phyloP scores from a whole-genome alignment of 2,113 vertebrate species.

The Ceyx margarethae region DNA sequence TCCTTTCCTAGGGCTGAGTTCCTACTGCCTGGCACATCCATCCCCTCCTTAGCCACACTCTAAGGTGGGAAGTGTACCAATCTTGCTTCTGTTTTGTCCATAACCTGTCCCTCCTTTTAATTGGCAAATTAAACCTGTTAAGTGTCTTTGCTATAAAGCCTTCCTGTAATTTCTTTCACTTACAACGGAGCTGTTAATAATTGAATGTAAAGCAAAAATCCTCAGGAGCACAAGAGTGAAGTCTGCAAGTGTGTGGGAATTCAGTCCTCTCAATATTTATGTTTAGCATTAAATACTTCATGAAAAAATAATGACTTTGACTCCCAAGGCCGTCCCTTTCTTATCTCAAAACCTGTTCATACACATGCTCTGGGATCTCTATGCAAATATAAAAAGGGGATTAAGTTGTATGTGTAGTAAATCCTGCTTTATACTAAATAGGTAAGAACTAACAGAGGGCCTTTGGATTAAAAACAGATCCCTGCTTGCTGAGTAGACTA shows the following conservation, averaged over 20 bases:
- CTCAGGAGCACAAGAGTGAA: conserved; percentile 19
- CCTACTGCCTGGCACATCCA: background rate
- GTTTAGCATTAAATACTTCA: conserved; percentile 51
- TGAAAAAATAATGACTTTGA: conserved; percentile 57
- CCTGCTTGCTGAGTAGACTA: background rate
- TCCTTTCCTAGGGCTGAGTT: background rate
- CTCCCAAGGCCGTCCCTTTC: background rate
- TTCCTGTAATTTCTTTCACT: background rate
- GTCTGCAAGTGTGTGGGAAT: background rate
- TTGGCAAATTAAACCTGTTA: background rate
- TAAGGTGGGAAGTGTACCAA: background rate
- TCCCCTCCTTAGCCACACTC: background rate
- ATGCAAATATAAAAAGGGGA: conserved; percentile 15
- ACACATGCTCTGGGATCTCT: background rate
- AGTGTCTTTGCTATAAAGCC: background rate
- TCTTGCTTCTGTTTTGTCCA: background rate
- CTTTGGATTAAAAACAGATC: conserved; percentile 39
- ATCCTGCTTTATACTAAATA: conserved; percentile 20
- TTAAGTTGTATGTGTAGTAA: conserved; percentile 24
- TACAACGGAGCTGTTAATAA: background rate
- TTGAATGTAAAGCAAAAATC: background rate
- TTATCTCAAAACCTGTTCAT: conserved; percentile 43
- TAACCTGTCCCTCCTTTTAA: background rate
- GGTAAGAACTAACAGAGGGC: background rate
- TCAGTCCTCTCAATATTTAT: conserved; percentile 44